Evolutionary conservation across 37 sponge, comb jelly and placozoan genomes (phyloP), one percentile per base, ranked within the genome.

Genomic region (Bolinopsis microptera): DNA sequence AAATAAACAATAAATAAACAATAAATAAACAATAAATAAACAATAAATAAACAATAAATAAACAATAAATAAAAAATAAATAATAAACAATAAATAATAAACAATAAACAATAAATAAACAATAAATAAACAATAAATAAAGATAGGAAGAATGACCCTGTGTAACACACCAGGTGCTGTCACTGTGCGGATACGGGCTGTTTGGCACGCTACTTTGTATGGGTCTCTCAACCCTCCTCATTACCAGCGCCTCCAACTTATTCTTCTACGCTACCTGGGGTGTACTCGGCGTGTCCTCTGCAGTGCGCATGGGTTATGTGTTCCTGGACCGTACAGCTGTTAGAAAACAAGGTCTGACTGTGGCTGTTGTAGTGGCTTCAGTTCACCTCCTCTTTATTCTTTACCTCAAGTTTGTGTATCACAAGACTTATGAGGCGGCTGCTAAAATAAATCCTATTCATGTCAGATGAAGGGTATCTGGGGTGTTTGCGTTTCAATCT

Each of bases 321-420:
- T 94, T 94, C 69, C 24, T 96, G 36, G 94, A 97, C 2, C 68
- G 96, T 23, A 95, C 96, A 0, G 95, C 94, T 93, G 92, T 93
- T 1, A 68, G 94, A 0, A 95, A 83, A 67, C 95, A 96, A 36
- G 97, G 96, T 25, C 31, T 93, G 38, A 38, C 94, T 1, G 68
- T 97, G 83, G 69, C 93, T 3, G 39, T 36, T 8, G 76, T 95
- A 0, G 93, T 68, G 36, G 94, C 94, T 22, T 35, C 38, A 0
- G 69, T 95, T 80, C 97, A 97, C 92, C 69, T 97, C 93, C 92
- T 95, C 25, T 97, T 94, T 61, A 93, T 96, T 28, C 83, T 96
- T 25, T 97, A 97, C 94, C 76, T 97, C 2, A 90, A 96, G 33
- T 76, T 95, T 69, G 94, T 94, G 30, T 97, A 97, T 74, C 94